Evolutionary conservation across 2,797 vertebrate species (phyloP), one percentile per base, ranked within the genome.

Genomic region (Karalla daura): DNA sequence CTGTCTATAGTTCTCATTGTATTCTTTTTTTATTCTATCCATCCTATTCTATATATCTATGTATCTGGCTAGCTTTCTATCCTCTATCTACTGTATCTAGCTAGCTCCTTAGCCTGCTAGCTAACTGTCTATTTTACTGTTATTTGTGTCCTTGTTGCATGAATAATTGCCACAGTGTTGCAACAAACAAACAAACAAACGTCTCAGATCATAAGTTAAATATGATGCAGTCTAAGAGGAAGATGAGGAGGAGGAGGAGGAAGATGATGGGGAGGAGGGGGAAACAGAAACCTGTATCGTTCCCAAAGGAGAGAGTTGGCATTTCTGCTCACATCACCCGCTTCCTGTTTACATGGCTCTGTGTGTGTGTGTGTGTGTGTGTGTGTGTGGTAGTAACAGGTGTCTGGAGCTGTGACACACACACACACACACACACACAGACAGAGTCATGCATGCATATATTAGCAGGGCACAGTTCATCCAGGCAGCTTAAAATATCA

Each of bases 341-440:
- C 75, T 86, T 80, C 86, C 88, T 86, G 87, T 89, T 88, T 80
- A 83, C 70, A 55, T 32, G 30, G 15, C 36, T 2, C 47, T 28
- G 69, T 23, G 50, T 55, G 54, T 28, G 69, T 23, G 50, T 55
- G 20, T 32, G 20, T 40, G 14, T 45, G 6, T 62, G 1, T 33
- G 40, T 44, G 37, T 63, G 11, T 9, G 25, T 52, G 78, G 54
- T 63, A 50, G 61, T 69, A 90, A 86, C 90, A 92, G 89, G 92
- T 92, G 91, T 89, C 62, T 49, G 50, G 18, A 64, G 63, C 47
- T 7, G 0, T 30, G 7, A 15, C 39, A 63, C 54, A 27, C 17
- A 70, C 64, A 30, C 18, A 30, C 10, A 32, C 7, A 30, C 71
- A 54, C 36, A 53, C 51, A 36, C 25, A 37, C 9, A 36, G 17